Evolutionary conservation across 2,888 invertebrate species (phyloP).

Genomic region (Campoletis raptor): DNA sequence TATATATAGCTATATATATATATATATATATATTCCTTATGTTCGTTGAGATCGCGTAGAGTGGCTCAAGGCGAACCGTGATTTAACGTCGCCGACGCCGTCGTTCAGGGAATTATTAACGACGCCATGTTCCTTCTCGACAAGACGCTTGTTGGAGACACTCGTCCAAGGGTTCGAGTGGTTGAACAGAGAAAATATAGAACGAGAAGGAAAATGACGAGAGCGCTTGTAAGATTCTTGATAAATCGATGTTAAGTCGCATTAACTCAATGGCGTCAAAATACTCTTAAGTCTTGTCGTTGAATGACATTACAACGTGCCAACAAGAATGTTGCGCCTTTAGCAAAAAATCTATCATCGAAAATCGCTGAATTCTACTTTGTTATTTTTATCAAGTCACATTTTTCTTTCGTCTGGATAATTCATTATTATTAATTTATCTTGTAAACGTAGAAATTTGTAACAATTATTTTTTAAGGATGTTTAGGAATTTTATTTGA

Average conservation of each 20-base stretch:
- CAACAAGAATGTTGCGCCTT: neutral
- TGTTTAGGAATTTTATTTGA: too few relatives aligned
- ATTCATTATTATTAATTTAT: too few relatives aligned
- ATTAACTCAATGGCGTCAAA: constrained; percentile 58
- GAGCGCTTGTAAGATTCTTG: constrained; percentile 55
- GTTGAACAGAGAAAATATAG: constrained; percentile 22
- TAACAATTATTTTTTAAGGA: too few relatives aligned
- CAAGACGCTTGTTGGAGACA: constrained; percentile 67
- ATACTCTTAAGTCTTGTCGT: constrained; percentile 25
- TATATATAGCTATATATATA: constrained; percentile 4
- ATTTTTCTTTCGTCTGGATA: neutral
- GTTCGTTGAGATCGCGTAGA: constrained; percentile 55
- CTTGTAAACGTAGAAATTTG: too few relatives aligned
- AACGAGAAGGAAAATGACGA: constrained; percentile 43
- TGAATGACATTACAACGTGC: neutral
- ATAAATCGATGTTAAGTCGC: constrained; percentile 67
- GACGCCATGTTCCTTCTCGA: constrained; percentile 70
- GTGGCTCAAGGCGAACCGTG: constrained; percentile 73
- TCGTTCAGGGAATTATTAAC: constrained; percentile 75
- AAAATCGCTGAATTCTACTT: neutral
- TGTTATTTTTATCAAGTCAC: neutral
- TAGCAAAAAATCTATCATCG: neutral
- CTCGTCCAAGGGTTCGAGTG: constrained; percentile 35
- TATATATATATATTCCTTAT: constrained; percentile 22
- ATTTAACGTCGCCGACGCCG: constrained; percentile 73